Evolutionary conservation across 2,888 invertebrate species (phyloP).

Genomic region (Anoncus sp.): DNA sequence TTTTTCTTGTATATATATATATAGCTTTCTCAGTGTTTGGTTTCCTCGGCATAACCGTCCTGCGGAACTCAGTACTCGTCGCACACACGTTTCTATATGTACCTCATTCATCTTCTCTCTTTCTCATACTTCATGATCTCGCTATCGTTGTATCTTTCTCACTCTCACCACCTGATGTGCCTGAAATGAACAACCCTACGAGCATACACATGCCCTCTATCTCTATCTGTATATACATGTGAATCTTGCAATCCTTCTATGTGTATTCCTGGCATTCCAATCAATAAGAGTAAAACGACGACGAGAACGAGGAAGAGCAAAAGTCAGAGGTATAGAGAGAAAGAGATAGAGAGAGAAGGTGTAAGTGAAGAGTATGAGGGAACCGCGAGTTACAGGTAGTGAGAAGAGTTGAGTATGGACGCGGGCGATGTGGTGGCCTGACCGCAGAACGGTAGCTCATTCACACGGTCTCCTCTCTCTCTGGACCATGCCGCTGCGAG

Average conservation of each 20-base stretch:
- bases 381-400: constrained; percentile 13
- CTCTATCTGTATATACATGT: constrained; percentile 2
- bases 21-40: constrained; percentile 67
- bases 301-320: constrained; percentile 43
- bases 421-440: constrained; percentile 59
- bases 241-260: constrained; percentile 16
- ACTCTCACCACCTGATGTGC: constrained; percentile 34
- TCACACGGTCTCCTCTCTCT: constrained; percentile 72
- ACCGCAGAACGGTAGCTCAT: constrained; percentile 80
- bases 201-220: constrained; percentile 24
- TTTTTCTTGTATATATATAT: constrained; percentile 2
- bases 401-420: constrained; percentile 36
- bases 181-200: constrained; percentile 43
- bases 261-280: constrained; percentile 72
- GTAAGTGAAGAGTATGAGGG: constrained; percentile 6
- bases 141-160: constrained; percentile 43
- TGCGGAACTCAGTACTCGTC: constrained; percentile 55
- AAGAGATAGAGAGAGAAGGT: constrained; percentile 21
- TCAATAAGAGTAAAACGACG: constrained; percentile 73
- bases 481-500: constrained; percentile 46
- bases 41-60: constrained; percentile 67
- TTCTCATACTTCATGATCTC: constrained; percentile 46
- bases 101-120: constrained; percentile 31
- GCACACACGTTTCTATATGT: neutral
- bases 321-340: constrained; percentile 4